A percentile compares a stretch with the other conserved stretches of the same genome.
These are phyloP conservation scores for Protonibea diacanthus DNA, from an alignment of 2,797 vertebrate genomes.

Conservation along the genomic window DNA sequence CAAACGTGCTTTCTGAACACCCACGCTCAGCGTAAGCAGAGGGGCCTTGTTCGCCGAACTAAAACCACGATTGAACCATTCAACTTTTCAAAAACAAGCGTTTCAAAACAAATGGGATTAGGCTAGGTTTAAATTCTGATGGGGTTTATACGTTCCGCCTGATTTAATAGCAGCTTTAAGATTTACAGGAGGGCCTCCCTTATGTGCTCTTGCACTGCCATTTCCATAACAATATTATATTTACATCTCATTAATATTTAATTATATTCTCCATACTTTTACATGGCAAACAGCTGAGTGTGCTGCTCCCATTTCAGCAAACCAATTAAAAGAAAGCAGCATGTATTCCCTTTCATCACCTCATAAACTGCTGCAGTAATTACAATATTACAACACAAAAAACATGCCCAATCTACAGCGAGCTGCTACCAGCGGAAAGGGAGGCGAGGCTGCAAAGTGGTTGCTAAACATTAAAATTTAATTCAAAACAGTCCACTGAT, in stretches of 20 bases:
- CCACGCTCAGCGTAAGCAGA: constrained; percentile 54
- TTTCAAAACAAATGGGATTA: constrained; percentile 80
- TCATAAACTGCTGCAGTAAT: constrained; percentile 83
- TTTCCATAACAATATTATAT: constrained; percentile 75
- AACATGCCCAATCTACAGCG: constrained; percentile 59
- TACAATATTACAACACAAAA: constrained; percentile 77
- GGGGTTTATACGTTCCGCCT: constrained; percentile 74
- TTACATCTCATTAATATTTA: constrained; percentile 76
- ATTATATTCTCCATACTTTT: constrained; percentile 59
- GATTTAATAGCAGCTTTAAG: constrained; percentile 73
- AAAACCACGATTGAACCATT: constrained; percentile 60
- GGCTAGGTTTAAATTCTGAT: constrained; percentile 70
- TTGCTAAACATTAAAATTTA: constrained; percentile 78
- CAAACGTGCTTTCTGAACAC: constrained; percentile 66
- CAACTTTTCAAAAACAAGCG: constrained; percentile 68
- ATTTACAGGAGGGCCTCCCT: constrained; percentile 66
- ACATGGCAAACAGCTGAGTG: constrained; percentile 48
- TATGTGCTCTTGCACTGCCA: constrained; percentile 52
- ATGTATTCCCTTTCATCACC: constrained; percentile 72
- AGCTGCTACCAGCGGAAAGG: constrained; percentile 54
- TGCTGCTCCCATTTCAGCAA: constrained; percentile 54
- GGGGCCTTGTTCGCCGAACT: constrained; percentile 45
- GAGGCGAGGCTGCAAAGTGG: constrained; percentile 71
- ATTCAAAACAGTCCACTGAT: constrained; percentile 80
- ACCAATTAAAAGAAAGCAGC: constrained; percentile 64